phyloP scores from a whole-genome alignment of 2,888 invertebrate genomes.

The Trichacis sp. region DNA sequence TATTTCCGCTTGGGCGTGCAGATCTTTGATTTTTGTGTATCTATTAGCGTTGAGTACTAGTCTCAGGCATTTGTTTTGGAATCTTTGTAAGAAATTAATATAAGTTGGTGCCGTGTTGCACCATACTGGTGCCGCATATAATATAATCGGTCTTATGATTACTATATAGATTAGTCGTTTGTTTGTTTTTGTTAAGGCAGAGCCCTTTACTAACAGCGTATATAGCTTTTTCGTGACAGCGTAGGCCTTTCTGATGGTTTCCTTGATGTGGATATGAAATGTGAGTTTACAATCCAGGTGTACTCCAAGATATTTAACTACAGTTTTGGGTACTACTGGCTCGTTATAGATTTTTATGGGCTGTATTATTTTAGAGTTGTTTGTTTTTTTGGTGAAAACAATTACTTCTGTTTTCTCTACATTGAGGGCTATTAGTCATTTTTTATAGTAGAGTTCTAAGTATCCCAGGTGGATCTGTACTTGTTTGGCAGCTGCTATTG shows the following conservation, averaged over 20 bases:
- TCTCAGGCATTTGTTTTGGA: constrained; percentile 43
- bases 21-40: constrained; percentile 21
- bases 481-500: constrained; percentile 33
- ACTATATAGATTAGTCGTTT: constrained; percentile 47
- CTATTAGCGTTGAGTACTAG: constrained; percentile 25
- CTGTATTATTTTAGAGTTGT: constrained; percentile 20
- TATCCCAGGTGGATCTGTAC: constrained; percentile 21
- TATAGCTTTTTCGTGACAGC: constrained; percentile 38
- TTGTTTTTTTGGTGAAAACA: constrained; percentile 19
- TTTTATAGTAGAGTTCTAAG: constrained; percentile 20
- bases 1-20: constrained; percentile 23
- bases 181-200: constrained; percentile 30
- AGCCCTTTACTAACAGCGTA: constrained; percentile 39
- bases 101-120: constrained; percentile 28
- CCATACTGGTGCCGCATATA: constrained; percentile 47
- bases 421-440: constrained; percentile 29
- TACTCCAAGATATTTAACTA: constrained; percentile 46
- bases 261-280: constrained; percentile 36
- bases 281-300: constrained; percentile 37
- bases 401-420: constrained; percentile 28
- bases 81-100: constrained; percentile 27
- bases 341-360: constrained; percentile 22
- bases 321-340: neutral
- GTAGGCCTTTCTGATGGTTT: constrained; percentile 35
- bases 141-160: constrained; percentile 32